Conservation (phyloP, 2,797 vertebrate species). For the Poecile montanus region DNA sequence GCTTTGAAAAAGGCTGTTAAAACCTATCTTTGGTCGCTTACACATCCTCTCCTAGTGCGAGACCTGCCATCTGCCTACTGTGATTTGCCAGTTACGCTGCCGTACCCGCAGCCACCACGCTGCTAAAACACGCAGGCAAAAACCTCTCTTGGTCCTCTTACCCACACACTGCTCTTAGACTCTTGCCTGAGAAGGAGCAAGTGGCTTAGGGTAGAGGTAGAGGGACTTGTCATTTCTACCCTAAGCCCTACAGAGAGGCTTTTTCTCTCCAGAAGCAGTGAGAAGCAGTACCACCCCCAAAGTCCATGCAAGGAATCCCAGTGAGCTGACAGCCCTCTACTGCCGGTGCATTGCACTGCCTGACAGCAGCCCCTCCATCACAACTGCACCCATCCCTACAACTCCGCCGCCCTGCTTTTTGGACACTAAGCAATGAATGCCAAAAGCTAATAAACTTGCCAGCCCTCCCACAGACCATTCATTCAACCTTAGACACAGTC, state of each 20-base stretch:
- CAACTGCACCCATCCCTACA: not conserved
- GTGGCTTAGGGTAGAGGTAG: not conserved
- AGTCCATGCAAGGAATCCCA: not conserved
- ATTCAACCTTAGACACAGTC: not conserved
- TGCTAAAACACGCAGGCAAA: not conserved
- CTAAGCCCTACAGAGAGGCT: not conserved
- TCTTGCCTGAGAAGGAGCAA: not conserved
- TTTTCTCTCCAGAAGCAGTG: accelerated
- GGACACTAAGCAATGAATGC: not conserved
- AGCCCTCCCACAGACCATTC: not conserved
- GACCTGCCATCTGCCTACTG: conserved; percentile 57
- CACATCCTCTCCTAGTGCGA: conserved; percentile 30
- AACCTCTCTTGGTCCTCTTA: not conserved
- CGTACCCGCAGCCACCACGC: not conserved
- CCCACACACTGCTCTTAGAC: accelerated
- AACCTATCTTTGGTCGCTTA: conserved; percentile 51
- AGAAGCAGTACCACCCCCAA: not conserved
- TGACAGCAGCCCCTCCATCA: not conserved
- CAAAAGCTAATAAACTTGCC: not conserved
- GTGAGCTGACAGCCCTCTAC: not conserved
- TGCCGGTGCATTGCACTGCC: not conserved
- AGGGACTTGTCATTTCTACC: not conserved
- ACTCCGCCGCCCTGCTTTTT: not conserved
- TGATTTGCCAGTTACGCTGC: not conserved
- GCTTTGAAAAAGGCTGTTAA: conserved; percentile 28